Conservation (phyloP, 2,888 invertebrate genomes). For the Scelioninae gen. 1 region DNA sequence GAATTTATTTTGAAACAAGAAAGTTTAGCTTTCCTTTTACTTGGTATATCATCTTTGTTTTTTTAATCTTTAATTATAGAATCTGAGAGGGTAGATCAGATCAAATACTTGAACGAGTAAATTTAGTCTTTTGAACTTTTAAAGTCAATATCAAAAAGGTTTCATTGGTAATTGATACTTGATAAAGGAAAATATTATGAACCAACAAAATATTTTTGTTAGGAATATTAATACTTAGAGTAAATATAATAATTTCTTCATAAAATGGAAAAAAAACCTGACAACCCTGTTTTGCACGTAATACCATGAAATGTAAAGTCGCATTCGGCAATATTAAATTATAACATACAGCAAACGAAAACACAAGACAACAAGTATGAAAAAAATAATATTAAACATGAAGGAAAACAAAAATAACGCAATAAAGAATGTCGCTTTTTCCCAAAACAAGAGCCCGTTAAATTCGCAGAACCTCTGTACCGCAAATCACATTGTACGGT, state of each 20-base stretch:
- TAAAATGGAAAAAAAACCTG: too few relatives aligned
- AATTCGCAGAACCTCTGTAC: constrained; percentile 1
- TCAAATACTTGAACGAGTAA: neutral
- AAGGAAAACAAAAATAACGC: too few relatives aligned
- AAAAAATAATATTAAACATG: too few relatives aligned
- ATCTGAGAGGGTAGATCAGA: neutral
- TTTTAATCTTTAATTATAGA: constrained; percentile 22
- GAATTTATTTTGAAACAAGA: neutral
- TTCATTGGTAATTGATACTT: neutral
- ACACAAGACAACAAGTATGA: too few relatives aligned
- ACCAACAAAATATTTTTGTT: neutral
- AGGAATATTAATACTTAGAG: too few relatives aligned
- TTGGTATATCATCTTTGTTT: constrained; percentile 1
- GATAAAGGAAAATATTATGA: neutral
- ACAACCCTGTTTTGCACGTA: too few relatives aligned
- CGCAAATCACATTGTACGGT: constrained; percentile 29
- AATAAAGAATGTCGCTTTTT: too few relatives aligned
- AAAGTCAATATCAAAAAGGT: neutral
- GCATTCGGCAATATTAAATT: neutral
- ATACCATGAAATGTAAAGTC: too few relatives aligned
- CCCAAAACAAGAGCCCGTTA: neutral
- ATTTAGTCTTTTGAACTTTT: neutral
- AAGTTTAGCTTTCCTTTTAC: neutral
- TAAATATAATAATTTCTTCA: too few relatives aligned
- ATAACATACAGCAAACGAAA: neutral